phyloP scores from a whole-genome alignment of 2,888 invertebrate species.

The Epirrhoe tristata region DNA sequence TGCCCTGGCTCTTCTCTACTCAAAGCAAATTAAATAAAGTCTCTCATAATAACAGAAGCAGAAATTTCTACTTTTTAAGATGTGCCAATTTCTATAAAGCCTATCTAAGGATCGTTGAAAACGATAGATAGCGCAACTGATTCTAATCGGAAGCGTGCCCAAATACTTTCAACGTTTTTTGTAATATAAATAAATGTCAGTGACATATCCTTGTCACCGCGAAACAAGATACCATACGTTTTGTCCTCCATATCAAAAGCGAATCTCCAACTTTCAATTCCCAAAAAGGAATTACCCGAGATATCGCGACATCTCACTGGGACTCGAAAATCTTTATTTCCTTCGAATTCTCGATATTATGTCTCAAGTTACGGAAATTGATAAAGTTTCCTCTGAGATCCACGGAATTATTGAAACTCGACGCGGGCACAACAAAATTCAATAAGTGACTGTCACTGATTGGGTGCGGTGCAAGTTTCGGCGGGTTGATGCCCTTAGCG shows the following conservation, averaged over 20 bases:
- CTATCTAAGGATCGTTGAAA: too few species aligned
- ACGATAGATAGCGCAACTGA: too few species aligned
- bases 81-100: too few species aligned
- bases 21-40: too few species aligned
- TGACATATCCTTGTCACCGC: conserved; percentile 4
- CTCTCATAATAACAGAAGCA: too few species aligned
- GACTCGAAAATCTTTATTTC: conserved; percentile 39
- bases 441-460: conserved; percentile 83
- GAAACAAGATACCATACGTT: conserved; percentile 15
- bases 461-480: conserved; percentile 54
- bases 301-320: conserved; percentile 30
- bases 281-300: conserved; percentile 30
- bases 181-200: not conserved
- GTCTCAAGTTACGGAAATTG: conserved; percentile 79
- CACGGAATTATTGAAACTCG: conserved; percentile 80
- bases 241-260: conserved; percentile 20
- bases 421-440: conserved; percentile 82
- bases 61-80: too few species aligned
- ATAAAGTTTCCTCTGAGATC: conserved; percentile 77
- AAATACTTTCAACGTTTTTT: not conserved
- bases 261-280: conserved; percentile 36
- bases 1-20: too few species aligned
- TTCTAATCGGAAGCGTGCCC: too few species aligned
- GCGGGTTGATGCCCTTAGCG: not conserved
- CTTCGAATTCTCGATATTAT: conserved; percentile 57